phyloP scores from a whole-genome alignment of 2,888 invertebrate genomes.

The Anticlea derivata region DNA sequence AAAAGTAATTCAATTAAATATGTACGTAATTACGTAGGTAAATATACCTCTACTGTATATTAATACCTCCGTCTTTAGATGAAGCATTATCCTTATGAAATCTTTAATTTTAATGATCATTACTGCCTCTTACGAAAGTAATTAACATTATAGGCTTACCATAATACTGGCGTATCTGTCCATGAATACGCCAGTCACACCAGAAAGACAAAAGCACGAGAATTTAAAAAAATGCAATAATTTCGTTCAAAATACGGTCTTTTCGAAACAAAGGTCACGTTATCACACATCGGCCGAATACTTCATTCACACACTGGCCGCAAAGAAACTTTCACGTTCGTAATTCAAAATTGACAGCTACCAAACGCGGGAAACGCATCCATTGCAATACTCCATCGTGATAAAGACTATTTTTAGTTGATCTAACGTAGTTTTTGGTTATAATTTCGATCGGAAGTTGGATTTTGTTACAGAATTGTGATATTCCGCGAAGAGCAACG shows the following conservation, averaged over 20 bases:
- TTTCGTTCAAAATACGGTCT: constrained; percentile 18
- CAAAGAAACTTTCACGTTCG: constrained; percentile 48
- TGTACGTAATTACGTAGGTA: no score
- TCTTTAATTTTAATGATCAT: constrained; percentile 3
- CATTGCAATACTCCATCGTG: background rate
- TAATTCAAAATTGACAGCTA: constrained; percentile 53
- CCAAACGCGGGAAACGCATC: constrained; percentile 40
- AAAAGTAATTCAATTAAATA: no score
- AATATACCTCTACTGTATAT: background rate
- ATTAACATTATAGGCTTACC: constrained; percentile 13
- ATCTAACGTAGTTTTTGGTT: constrained; percentile 46
- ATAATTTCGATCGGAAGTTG: constrained; percentile 43
- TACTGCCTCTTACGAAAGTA: background rate
- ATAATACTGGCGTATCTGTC: constrained; percentile 11
- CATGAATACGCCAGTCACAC: constrained; percentile 7
- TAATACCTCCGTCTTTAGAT: background rate
- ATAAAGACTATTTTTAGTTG: constrained; percentile 38
- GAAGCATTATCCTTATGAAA: constrained; percentile 1
- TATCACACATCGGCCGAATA: constrained; percentile 44
- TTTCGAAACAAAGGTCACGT: constrained; percentile 50
- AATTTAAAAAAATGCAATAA: background rate
- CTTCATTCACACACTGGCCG: constrained; percentile 55
- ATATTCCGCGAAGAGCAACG: constrained; percentile 41
- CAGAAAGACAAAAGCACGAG: background rate
- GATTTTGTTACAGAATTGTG: constrained; percentile 30